These are phyloP conservation scores for Drosophila willistoni DNA, from an alignment of 1,140 invertebrate species.

Conservation along the genomic window DNA sequence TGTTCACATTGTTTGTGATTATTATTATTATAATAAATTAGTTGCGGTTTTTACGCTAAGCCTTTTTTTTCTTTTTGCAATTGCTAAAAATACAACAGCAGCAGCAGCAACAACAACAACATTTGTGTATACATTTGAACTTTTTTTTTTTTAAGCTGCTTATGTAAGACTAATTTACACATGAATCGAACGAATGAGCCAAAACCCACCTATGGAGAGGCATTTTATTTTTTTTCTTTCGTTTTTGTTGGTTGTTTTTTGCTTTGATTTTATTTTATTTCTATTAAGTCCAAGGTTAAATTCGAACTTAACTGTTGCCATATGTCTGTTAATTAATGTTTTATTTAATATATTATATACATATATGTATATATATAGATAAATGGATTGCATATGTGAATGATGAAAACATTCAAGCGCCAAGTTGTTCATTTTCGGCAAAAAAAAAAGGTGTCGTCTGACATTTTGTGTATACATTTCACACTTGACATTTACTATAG, in stretches of 20 bases:
- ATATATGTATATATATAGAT: slow-evolving; percentile 21
- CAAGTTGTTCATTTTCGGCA: neutral
- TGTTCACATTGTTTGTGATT: slow-evolving; percentile 32
- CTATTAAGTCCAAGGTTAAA: slow-evolving; percentile 80
- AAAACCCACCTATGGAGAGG: slow-evolving; percentile 56
- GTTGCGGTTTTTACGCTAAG: slow-evolving; percentile 61
- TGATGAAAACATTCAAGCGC: slow-evolving; percentile 24
- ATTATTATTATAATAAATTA: slow-evolving; percentile 66
- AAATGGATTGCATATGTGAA: slow-evolving; percentile 17
- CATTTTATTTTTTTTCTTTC: slow-evolving; percentile 54
- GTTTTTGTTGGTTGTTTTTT: slow-evolving; percentile 32
- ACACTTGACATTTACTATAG: slow-evolving; percentile 69
- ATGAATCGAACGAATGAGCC: slow-evolving; percentile 64
- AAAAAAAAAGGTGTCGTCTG: slow-evolving; percentile 38
- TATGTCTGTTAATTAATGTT: slow-evolving; percentile 68
- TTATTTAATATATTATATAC: slow-evolving; percentile 70
- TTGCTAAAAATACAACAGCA: slow-evolving; percentile 70
- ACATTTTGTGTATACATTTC: slow-evolving; percentile 60
- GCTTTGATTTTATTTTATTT: slow-evolving; percentile 72
- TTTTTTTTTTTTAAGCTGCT: slow-evolving; percentile 55
- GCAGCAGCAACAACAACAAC: slow-evolving; percentile 26
- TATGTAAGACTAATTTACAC: slow-evolving; percentile 81
- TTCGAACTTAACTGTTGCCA: slow-evolving; percentile 39
- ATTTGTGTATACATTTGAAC: slow-evolving; percentile 1
- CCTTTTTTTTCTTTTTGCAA: slow-evolving; percentile 71